These are phyloP conservation scores for Penaeus vannamei DNA, from an alignment of 1,140 invertebrate species.

Conservation along the genomic window DNA sequence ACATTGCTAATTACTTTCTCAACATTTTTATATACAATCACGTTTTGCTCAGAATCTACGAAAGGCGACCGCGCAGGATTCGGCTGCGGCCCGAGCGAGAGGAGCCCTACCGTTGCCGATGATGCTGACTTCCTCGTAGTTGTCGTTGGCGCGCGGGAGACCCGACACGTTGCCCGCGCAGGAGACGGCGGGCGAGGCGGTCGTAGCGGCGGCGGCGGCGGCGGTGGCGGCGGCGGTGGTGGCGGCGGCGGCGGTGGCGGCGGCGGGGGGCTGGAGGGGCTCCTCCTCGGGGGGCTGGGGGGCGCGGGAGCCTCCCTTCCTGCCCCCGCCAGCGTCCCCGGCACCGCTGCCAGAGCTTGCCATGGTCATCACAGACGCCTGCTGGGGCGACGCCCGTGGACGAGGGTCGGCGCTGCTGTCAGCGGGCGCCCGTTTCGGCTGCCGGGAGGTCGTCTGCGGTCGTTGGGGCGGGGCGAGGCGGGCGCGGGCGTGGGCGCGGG, in stretches of 20 bases:
- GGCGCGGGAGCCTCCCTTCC: conserved; percentile 34
- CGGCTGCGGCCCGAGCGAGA: too few relatives aligned
- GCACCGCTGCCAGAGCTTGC: conserved; percentile 51
- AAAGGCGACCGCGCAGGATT: too few relatives aligned
- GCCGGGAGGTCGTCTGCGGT: neutral
- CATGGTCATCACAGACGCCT: conserved; percentile 61
- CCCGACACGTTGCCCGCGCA: conserved; percentile 22
- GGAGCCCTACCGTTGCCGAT: conserved; percentile 68
- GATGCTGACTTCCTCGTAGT: conserved; percentile 67
- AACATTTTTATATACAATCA: too few relatives aligned
- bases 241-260: conserved; percentile 36
- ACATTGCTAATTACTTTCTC: too few relatives aligned
- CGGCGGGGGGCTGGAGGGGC: conserved; percentile 34
- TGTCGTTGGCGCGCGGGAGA: conserved; percentile 38
- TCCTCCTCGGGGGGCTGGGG: conserved; percentile 34
- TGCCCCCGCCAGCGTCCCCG: conserved; percentile 43
- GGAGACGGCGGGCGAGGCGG: conserved; percentile 25
- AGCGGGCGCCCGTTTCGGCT: neutral
- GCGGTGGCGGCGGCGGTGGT: neutral
- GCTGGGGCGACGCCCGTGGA: neutral
- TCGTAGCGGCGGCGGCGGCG: conserved; percentile 21
- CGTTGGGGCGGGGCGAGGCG: neutral
- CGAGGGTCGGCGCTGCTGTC: neutral
- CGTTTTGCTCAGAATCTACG: too few relatives aligned
- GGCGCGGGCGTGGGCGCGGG: conserved; percentile 23